These are phyloP conservation scores for Dallia pectoralis DNA, from an alignment of 2,797 vertebrate species.

Conservation along the genomic window DNA sequence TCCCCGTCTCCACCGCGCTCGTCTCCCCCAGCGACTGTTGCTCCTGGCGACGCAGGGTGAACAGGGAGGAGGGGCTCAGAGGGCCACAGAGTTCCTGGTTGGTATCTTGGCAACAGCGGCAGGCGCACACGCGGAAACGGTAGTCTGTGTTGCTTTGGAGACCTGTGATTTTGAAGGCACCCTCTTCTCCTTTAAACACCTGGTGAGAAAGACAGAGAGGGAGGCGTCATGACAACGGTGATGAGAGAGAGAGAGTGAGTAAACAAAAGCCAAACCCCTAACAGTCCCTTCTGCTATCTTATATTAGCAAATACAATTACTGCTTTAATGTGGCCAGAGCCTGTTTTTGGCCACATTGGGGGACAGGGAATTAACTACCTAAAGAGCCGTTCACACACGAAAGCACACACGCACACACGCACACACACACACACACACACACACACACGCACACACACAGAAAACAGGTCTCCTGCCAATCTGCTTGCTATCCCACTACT, in stretches of 20 bases:
- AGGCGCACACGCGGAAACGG: constrained; percentile 91
- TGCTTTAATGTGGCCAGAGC: background rate
- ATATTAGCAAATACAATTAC: constrained; percentile 2
- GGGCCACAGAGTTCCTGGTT: constrained; percentile 93
- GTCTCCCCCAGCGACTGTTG: constrained; percentile 71
- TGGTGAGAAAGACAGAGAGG: constrained; percentile 31
- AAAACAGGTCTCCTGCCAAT: constrained; percentile 7
- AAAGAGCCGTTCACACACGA: constrained; percentile 3
- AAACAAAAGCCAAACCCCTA: constrained; percentile 3
- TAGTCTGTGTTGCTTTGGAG: constrained; percentile 96
- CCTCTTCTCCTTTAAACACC: constrained; percentile 97
- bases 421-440: constrained; percentile 5
- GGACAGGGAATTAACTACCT: background rate
- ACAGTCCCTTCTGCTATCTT: background rate
- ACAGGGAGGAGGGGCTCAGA: constrained; percentile 89
- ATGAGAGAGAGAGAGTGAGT: background rate
- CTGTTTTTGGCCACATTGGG: background rate
- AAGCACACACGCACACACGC: background rate
- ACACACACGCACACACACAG: background rate
- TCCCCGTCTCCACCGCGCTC: constrained; percentile 67
- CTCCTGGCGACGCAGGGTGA: constrained; percentile 82
- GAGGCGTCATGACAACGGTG: background rate
- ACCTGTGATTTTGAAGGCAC: constrained; percentile 88
- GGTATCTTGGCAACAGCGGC: constrained; percentile 90
- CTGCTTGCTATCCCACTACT: too few relatives aligned